Evolutionary conservation across 2,113 vertebrate genomes (phyloP).

Genomic region (Ranitomeya imitator): DNA sequence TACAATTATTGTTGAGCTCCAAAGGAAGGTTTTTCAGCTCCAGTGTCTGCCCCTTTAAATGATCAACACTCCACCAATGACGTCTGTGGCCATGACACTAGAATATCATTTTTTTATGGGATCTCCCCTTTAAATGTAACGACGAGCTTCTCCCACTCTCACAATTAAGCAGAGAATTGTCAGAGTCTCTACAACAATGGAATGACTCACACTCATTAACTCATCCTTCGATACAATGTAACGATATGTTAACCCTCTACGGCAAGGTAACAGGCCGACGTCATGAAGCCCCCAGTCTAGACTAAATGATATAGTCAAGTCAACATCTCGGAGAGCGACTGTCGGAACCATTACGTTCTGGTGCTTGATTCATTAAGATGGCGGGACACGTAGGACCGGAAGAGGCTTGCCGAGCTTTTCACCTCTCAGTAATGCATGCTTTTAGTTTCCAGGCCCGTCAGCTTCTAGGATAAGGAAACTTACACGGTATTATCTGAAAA

Average conservation of each 20-base stretch:
- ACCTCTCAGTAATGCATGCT: slow-evolving; percentile 55
- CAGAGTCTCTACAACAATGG: slow-evolving; percentile 13
- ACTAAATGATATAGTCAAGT: slow-evolving; percentile 33
- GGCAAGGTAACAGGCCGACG: neutral
- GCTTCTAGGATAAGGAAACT: neutral
- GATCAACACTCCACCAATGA: too few relatives aligned
- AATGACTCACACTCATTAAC: slow-evolving; percentile 22
- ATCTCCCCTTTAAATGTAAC: neutral
- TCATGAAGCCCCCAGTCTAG: slow-evolving; percentile 3
- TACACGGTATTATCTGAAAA: slow-evolving; percentile 10
- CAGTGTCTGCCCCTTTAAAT: too few relatives aligned
- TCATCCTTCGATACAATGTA: slow-evolving; percentile 5
- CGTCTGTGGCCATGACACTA: neutral
- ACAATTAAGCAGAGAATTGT: neutral
- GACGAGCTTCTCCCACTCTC: neutral
- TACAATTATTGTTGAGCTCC: too few relatives aligned
- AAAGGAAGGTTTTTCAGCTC: too few relatives aligned
- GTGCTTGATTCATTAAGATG: slow-evolving; percentile 46
- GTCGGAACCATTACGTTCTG: slow-evolving; percentile 43
- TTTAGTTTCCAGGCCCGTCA: slow-evolving; percentile 49
- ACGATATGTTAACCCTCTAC: slow-evolving; percentile 32
- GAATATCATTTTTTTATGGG: neutral
- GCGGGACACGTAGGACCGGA: slow-evolving; percentile 46
- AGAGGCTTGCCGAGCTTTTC: slow-evolving; percentile 50
- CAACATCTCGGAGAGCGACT: slow-evolving; percentile 5